Evolutionary conservation across 2,888 invertebrate genomes (phyloP).

Genomic region (Plusia festucae): DNA sequence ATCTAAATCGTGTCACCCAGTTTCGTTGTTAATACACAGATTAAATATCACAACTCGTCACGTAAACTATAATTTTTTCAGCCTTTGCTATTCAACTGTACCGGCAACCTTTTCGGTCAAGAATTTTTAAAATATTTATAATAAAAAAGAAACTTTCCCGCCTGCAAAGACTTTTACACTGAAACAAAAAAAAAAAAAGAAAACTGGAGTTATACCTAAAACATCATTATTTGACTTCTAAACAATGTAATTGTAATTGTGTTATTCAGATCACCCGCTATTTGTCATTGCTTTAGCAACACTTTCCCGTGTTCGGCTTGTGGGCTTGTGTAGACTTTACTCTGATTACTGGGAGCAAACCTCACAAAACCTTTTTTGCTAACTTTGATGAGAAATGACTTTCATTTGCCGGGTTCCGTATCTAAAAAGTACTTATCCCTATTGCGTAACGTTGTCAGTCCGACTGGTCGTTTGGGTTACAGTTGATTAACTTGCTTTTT

Average conservation of each 20-base stretch:
- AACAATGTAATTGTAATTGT: no score
- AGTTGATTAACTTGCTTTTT: slow-evolving; percentile 5
- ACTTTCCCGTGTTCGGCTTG: slow-evolving; percentile 16
- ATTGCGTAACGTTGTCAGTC: not conserved
- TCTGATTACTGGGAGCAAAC: slow-evolving; percentile 28
- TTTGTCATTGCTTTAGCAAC: slow-evolving; percentile 42
- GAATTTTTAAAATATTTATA: no score
- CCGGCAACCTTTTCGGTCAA: no score
- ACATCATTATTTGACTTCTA: no score
- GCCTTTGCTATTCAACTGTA: no score
- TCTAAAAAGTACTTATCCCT: not conserved
- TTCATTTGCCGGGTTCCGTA: not conserved
- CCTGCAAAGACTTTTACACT: no score
- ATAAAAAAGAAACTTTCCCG: no score
- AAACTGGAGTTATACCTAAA: no score
- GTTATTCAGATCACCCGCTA: slow-evolving; percentile 23
- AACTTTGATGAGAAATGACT: slow-evolving; percentile 10
- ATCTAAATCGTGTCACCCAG: not conserved
- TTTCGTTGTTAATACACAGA: not conserved
- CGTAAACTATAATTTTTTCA: not conserved
- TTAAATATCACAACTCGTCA: not conserved
- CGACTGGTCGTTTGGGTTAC: not conserved
- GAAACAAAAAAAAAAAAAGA: no score
- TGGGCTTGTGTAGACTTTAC: slow-evolving; percentile 12
- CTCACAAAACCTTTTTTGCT: slow-evolving; percentile 23